Base-by-base conservation (phyloP, 2,797 vertebrate species). In the Meriones psammophilus region DNA sequence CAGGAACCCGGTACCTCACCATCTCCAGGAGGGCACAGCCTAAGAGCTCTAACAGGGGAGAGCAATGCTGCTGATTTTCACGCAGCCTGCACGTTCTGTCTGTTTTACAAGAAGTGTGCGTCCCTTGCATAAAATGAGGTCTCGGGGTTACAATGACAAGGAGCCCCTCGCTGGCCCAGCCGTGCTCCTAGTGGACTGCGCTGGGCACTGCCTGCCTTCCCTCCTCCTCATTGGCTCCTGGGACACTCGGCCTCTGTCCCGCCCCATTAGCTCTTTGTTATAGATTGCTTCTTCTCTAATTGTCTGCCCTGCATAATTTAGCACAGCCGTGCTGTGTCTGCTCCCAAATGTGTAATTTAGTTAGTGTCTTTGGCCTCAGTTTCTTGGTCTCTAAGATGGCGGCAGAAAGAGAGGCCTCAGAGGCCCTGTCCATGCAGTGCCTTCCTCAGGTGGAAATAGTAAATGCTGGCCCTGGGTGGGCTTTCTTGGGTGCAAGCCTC, bases 251-350 rank as follows among this genome's bases (percentile, higher is more conserved):
- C 42, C 2, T 71, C 80, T 83, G 88, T 68, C 94, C 64, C 0
- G 0, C 60, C 87, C 93, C 76, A 80, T 86, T 91, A 96, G 60
- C 78, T 77, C 79, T 93, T 91, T 56, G 73, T 91, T 58, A 71
- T 7, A 66, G 73, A 42, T 76, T 1, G 0, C 77, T 89, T 73
- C 94, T 81, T 85, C 95, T 68, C 71, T 96, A 88, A 96, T 93
- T 73, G n/a, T 62, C 92, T 0, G 4, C 39, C 89, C 78, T n/a
- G 83, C 74, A 9, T 78, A 94, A 94, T 91, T 94, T 81, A 94
- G 33, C 92, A 54, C 0, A 0, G 54, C 6, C 86, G 6, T 83
- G n/a, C 4, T 33, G 30, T 2, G 3, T 68, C 90, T 46, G 13
- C 77, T 97, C 90, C 78, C 84, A 77, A 9, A 42, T 2, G 1